Percentiles rank a stretch among this genome's conserved stretches.
These are phyloP conservation scores for Phalacrocorax aristotelis DNA, from an alignment of 2,113 vertebrate genomes.

Conservation along the genomic window DNA sequence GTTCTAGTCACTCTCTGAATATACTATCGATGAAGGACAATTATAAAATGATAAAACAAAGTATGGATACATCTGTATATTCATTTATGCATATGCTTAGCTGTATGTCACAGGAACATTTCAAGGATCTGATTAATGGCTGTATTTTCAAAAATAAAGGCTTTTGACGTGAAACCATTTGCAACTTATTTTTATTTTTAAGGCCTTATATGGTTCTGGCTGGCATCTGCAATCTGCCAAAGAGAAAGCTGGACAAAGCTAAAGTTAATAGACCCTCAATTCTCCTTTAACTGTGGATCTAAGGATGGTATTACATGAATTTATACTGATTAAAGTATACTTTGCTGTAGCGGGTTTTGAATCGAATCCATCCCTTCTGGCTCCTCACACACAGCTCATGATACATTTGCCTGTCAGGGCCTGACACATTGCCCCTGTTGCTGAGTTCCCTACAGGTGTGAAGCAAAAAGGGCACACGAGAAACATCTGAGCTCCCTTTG, in stretches of 20 bases:
- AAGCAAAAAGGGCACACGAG: not conserved
- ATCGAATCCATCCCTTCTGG: not conserved
- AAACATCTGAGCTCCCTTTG: not conserved
- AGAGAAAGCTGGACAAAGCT: conserved; percentile 49
- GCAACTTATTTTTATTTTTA: not conserved
- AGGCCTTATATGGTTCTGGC: conserved; percentile 33
- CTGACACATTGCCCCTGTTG: not conserved
- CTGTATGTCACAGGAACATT: not conserved
- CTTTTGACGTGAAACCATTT: not conserved
- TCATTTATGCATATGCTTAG: not conserved
- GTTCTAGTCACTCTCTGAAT: not conserved
- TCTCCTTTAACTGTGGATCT: conserved; percentile 26
- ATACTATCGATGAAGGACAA: not conserved
- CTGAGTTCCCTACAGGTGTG: not conserved
- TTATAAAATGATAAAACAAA: not conserved
- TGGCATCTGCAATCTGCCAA: conserved; percentile 31
- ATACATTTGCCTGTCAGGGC: not conserved
- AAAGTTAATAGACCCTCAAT: conserved; percentile 34
- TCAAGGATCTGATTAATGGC: not conserved
- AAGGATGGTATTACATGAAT: conserved; percentile 39
- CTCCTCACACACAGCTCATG: not conserved
- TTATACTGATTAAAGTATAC: not conserved
- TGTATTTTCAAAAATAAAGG: not conserved
- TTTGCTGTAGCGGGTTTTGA: conserved; percentile 25
- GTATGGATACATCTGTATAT: not conserved